Evolutionary conservation across 2,888 invertebrate species (phyloP).

Genomic region (Platynereis dumerilii): DNA sequence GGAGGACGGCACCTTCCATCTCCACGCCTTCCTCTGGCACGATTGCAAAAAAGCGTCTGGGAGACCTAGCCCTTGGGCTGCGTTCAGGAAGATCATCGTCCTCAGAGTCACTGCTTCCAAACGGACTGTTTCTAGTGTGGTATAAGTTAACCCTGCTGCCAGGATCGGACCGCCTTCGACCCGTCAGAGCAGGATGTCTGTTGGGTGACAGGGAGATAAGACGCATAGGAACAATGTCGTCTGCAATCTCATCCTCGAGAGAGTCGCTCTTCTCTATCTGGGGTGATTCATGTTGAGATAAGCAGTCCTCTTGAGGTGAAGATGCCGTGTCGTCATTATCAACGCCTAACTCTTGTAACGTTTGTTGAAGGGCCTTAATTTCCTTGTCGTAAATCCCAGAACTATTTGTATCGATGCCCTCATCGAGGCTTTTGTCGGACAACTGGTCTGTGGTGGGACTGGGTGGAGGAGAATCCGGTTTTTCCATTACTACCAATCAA

Average conservation of each 20-base stretch:
- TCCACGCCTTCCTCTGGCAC: constrained; percentile 15
- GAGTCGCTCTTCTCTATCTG: neutral
- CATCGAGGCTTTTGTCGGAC: neutral
- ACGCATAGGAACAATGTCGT: neutral
- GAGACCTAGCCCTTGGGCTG: constrained; percentile 19
- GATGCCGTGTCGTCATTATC: neutral
- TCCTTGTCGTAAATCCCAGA: constrained; percentile 14
- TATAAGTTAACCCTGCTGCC: constrained; percentile 11
- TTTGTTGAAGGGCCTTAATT: constrained; percentile 19
- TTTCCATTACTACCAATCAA: constrained; percentile 6
- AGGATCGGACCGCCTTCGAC: constrained; percentile 19
- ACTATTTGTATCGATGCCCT: constrained; percentile 8
- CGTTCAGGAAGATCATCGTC: constrained; percentile 15
- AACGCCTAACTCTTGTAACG: constrained; percentile 19
- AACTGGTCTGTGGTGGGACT: too few relatives aligned
- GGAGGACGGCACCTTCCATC: neutral
- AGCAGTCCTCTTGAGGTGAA: neutral
- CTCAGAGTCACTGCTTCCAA: constrained; percentile 16
- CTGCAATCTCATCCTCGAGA: constrained; percentile 3
- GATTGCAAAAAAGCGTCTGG: constrained; percentile 13
- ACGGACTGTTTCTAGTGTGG: neutral
- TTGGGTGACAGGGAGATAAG: constrained; percentile 1
- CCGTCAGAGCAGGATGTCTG: neutral
- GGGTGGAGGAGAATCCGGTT: too few relatives aligned
- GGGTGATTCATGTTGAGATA: neutral